These are phyloP conservation scores for Synanthedon formicaeformis DNA, from an alignment of 2,888 invertebrate species.

Conservation along the genomic window DNA sequence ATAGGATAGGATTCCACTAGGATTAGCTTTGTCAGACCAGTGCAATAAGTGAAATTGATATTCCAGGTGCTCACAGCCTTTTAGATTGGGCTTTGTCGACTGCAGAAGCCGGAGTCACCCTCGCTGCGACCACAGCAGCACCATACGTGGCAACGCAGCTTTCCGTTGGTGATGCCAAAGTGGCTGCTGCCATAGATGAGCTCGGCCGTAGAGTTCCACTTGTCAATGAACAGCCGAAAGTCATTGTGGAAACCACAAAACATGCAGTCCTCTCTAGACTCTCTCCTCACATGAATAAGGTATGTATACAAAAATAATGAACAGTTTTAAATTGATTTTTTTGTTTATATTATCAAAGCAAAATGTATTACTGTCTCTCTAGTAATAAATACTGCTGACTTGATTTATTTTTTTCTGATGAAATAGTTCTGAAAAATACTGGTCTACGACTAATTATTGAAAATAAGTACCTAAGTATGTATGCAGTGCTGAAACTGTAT, in stretches of 20 bases:
- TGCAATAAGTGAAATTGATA: neutral
- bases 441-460: too few species aligned
- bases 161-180: slow-evolving; percentile 72
- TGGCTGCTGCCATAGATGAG: slow-evolving; percentile 76
- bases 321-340: neutral
- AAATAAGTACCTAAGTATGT: too few species aligned
- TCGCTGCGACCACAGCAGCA: slow-evolving; percentile 73
- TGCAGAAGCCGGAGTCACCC: slow-evolving; percentile 74
- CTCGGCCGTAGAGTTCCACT: slow-evolving; percentile 76
- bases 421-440: too few species aligned
- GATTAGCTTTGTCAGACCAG: too few species aligned
- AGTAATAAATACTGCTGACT: neutral
- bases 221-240: slow-evolving; percentile 75
- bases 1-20: too few species aligned
- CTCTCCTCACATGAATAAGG: slow-evolving; percentile 67
- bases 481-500: too few species aligned
- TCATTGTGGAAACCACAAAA: slow-evolving; percentile 68
- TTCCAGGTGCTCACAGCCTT: slow-evolving; percentile 71
- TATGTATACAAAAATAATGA: slow-evolving; percentile 17
- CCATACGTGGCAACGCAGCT: slow-evolving; percentile 68
- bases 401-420: too few species aligned
- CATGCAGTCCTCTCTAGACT: slow-evolving; percentile 70
- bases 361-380: neutral
- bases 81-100: slow-evolving; percentile 78
- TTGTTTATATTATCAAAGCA: neutral